phyloP scores from a whole-genome alignment of 2,113 vertebrate species.

The Lichenostomus cassidix region DNA sequence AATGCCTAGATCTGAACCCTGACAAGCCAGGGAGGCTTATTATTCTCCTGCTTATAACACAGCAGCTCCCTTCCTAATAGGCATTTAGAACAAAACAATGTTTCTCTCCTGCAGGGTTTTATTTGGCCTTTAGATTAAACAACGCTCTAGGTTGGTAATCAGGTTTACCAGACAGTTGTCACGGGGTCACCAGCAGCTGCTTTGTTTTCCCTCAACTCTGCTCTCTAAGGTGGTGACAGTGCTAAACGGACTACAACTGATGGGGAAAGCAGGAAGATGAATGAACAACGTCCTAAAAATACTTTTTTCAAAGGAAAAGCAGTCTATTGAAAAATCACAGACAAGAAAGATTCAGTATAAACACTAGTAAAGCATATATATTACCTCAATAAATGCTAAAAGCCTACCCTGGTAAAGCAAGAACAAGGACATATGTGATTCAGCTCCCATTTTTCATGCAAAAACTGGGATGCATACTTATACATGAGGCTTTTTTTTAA shows the following conservation, averaged over 20 bases:
- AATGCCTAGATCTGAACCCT: neutral
- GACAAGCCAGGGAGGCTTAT: slow-evolving; percentile 11
- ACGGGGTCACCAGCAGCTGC: neutral
- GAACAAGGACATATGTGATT: neutral
- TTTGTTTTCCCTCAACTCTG: slow-evolving; percentile 12
- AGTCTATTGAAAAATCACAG: neutral
- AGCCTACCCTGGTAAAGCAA: neutral
- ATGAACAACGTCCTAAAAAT: neutral
- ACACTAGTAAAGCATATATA: neutral
- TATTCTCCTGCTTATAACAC: slow-evolving; percentile 8
- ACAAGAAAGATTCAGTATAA: neutral
- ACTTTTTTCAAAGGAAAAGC: slow-evolving; percentile 26
- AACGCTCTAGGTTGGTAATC: slow-evolving; percentile 1
- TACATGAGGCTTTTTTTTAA: neutral
- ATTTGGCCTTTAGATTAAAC: slow-evolving; percentile 43
- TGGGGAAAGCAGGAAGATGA: slow-evolving; percentile 1
- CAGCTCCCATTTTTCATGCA: neutral
- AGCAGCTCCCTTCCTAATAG: neutral
- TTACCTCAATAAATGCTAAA: neutral
- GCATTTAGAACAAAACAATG: slow-evolving; percentile 19
- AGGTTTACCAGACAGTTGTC: slow-evolving; percentile 26
- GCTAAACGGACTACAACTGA: neutral
- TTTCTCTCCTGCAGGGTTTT: slow-evolving; percentile 37
- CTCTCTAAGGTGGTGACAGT: neutral
- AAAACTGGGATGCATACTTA: slow-evolving; percentile 6